Evolutionary conservation across 37 sponge, comb jelly and placozoan genomes (phyloP).

Genomic region (Spongia lamella): DNA sequence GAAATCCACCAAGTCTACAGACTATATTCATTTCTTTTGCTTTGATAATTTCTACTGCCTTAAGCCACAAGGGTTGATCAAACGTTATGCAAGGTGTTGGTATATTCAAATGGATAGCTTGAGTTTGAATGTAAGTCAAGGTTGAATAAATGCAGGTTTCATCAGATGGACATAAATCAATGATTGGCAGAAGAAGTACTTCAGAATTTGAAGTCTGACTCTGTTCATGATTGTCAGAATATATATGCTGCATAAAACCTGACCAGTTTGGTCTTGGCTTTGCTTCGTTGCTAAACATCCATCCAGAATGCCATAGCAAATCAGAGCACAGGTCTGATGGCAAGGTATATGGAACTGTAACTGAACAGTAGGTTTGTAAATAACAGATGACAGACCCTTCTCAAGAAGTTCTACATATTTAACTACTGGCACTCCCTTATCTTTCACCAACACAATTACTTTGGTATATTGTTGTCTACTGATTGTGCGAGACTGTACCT

Average conservation of each 20-base stretch:
- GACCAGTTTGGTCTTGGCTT: slow-evolving; percentile 39
- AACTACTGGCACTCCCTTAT: slow-evolving; percentile 14
- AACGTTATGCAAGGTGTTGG: slow-evolving; percentile 25
- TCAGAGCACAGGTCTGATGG: slow-evolving; percentile 14
- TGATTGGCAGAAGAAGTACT: slow-evolving; percentile 29
- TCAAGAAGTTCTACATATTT: slow-evolving; percentile 8
- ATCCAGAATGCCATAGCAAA: slow-evolving; percentile 11
- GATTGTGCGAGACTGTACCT: slow-evolving; percentile 5
- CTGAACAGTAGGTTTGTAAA: background rate
- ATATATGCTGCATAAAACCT: slow-evolving; percentile 34
- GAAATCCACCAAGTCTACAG: slow-evolving; percentile 32
- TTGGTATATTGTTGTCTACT: slow-evolving; percentile 10
- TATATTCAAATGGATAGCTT: slow-evolving; percentile 6
- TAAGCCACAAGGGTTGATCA: slow-evolving; percentile 30
- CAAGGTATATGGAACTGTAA: slow-evolving; percentile 30
- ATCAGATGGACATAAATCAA: slow-evolving; percentile 22
- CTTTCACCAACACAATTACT: slow-evolving; percentile 17
- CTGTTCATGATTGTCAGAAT: background rate
- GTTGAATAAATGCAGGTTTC: slow-evolving; percentile 18
- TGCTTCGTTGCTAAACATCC: background rate
- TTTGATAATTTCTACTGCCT: slow-evolving; percentile 14
- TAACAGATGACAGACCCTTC: background rate
- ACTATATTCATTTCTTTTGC: slow-evolving; percentile 7
- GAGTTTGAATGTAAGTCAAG: slow-evolving; percentile 14
- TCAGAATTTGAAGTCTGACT: slow-evolving; percentile 12